A percentile compares a stretch with the other conserved stretches of the same genome.
Evolutionary conservation across 2,888 invertebrate genomes (phyloP).

Genomic region (Eueremaeus valkanovi): DNA sequence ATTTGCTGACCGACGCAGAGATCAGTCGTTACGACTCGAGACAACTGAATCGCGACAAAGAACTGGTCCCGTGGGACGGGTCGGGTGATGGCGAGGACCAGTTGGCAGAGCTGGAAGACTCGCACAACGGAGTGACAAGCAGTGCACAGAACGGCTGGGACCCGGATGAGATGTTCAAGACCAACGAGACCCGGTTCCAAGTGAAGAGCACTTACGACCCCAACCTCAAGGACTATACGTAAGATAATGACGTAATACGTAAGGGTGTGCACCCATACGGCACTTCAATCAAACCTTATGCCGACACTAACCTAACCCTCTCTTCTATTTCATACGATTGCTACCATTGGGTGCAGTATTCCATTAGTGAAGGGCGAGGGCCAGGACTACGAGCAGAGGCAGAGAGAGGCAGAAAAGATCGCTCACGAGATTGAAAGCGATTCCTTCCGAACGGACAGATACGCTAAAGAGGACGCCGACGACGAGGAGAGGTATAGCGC

Average conservation of each 20-base stretch:
- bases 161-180: conserved; percentile 91
- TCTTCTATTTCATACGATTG: too few species aligned
- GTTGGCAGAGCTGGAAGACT: conserved; percentile 22
- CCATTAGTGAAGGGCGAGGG: conserved; percentile 78
- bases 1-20: conserved; percentile 66
- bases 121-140: conserved; percentile 19
- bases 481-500: conserved; percentile 82
- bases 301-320: too few species aligned
- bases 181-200: conserved; percentile 85
- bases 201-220: conserved; percentile 89
- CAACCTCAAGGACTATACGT: conserved; percentile 82
- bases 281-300: too few species aligned
- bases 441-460: conserved; percentile 72
- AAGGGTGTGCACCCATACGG: too few species aligned
- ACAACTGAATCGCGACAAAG: conserved; percentile 63
- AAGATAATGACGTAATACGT: too few species aligned
- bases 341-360: conserved; percentile 43
- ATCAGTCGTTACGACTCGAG: conserved; percentile 82
- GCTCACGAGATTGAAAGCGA: conserved; percentile 89
- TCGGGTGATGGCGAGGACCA: conserved; percentile 42
- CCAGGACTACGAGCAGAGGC: conserved; percentile 76
- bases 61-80: conserved; percentile 83
- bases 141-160: conserved; percentile 70
- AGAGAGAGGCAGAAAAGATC: conserved; percentile 80
- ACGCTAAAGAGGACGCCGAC: conserved; percentile 61